Percentiles rank a stretch among this genome's conserved stretches.
phyloP scores from a whole-genome alignment of 2,797 vertebrate genomes.

The Tympanoctomys barrerae region DNA sequence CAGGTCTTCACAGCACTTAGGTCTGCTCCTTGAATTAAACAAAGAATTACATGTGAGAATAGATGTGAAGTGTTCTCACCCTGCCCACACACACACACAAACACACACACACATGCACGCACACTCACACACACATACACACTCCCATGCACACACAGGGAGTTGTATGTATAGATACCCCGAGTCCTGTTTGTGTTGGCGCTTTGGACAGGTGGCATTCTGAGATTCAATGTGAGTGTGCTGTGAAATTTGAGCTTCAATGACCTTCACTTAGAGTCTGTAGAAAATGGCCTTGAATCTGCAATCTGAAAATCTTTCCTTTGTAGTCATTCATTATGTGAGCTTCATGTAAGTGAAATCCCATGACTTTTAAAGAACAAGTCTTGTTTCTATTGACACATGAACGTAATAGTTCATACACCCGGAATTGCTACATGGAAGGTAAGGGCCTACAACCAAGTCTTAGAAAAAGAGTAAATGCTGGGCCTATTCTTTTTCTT shows the following conservation, averaged over 20 bases:
- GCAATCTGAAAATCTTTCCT: constrained; percentile 44
- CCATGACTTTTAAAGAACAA: constrained; percentile 70
- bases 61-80: background rate
- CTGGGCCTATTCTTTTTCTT: background rate
- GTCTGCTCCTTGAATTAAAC: constrained; percentile 81
- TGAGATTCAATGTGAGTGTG: background rate
- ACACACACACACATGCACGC: background rate
- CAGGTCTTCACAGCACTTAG: constrained; percentile 82
- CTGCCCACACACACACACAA: background rate
- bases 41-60: background rate
- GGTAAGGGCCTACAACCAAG: background rate
- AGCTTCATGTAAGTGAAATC: constrained; percentile 56
- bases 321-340: constrained; percentile 65
- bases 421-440: background rate
- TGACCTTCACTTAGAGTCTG: constrained; percentile 62
- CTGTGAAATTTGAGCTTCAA: constrained; percentile 49
- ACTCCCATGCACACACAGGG: background rate
- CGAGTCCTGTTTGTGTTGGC: background rate
- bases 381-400: constrained; percentile 66
- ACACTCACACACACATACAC: too few relatives aligned
- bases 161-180: background rate
- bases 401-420: constrained; percentile 38
- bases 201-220: constrained; percentile 53
- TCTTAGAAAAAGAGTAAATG: constrained; percentile 4
- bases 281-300: constrained; percentile 66